These are phyloP conservation scores for Augochlora pura DNA, from an alignment of 1,140 invertebrate genomes.

Conservation along the genomic window DNA sequence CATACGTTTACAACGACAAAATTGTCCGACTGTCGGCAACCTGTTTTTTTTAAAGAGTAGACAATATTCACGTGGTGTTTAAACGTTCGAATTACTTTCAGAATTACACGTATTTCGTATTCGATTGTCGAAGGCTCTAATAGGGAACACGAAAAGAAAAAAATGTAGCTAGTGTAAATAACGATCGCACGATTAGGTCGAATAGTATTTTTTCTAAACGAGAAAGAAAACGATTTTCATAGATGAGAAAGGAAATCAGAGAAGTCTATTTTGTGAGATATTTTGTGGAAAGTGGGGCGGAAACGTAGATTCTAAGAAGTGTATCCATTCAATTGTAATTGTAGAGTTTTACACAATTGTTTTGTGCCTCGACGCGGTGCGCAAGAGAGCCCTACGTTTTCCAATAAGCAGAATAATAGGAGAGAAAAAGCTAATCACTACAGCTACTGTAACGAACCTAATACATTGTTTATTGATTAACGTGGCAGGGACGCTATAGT, in stretches of 20 bases:
- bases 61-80: not conserved
- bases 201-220: conserved; percentile 44
- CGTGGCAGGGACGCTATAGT: not conserved
- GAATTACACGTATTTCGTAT: not conserved
- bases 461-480: not conserved
- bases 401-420: not conserved
- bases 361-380: conserved; percentile 10
- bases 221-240: conserved; percentile 20
- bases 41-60: not conserved
- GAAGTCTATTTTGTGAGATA: conserved; percentile 57
- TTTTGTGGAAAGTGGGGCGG: conserved; percentile 13
- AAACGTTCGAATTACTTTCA: not conserved
- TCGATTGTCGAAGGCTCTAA: not conserved
- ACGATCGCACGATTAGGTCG: conserved; percentile 11
- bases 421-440: not conserved
- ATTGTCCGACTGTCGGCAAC: not conserved
- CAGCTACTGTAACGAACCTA: too few species aligned
- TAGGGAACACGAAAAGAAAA: not conserved
- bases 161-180: conserved; percentile 44
- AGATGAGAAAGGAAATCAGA: conserved; percentile 29
- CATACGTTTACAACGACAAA: not conserved
- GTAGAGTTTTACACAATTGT: conserved; percentile 8
- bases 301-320: conserved; percentile 15
- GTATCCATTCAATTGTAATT: conserved; percentile 25
- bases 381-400: not conserved